phyloP scores from a whole-genome alignment of 2,888 invertebrate genomes.

The Patella caerulea region DNA sequence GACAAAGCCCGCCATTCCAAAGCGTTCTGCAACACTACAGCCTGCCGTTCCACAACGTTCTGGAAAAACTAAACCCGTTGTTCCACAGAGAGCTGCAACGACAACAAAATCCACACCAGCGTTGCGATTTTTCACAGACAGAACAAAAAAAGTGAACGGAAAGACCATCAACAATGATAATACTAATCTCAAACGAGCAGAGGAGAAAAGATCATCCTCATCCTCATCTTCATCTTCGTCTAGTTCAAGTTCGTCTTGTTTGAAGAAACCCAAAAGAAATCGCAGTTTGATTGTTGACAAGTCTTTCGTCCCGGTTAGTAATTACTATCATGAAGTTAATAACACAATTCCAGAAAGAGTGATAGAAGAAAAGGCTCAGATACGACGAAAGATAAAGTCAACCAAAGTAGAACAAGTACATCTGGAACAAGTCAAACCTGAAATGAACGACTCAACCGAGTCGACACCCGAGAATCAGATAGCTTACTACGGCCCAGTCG shows the following conservation, averaged over 20 bases:
- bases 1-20: not conserved
- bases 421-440: not conserved
- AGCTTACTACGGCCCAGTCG: slow-evolving; percentile 4
- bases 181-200: not conserved
- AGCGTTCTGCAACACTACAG: not conserved
- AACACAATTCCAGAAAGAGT: not conserved
- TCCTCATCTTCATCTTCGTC: slow-evolving; percentile 16
- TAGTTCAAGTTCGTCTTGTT: slow-evolving; percentile 9
- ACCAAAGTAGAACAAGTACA: not conserved
- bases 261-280: not conserved
- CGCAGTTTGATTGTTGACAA: not conserved
- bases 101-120: not conserved
- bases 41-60: not conserved
- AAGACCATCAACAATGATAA: not conserved
- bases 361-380: not conserved
- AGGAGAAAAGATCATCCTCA: not conserved
- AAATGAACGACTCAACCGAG: not conserved
- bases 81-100: not conserved
- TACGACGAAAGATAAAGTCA: not conserved
- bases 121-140: not conserved
- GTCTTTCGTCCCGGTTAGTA: not conserved
- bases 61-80: not conserved
- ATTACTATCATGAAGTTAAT: not conserved
- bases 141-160: not conserved
- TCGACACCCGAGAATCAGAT: not conserved